Percentiles rank a stretch among this genome's conserved stretches.
phyloP scores from a whole-genome alignment of 1,140 invertebrate species.

The Heliconius hewitsoni region DNA sequence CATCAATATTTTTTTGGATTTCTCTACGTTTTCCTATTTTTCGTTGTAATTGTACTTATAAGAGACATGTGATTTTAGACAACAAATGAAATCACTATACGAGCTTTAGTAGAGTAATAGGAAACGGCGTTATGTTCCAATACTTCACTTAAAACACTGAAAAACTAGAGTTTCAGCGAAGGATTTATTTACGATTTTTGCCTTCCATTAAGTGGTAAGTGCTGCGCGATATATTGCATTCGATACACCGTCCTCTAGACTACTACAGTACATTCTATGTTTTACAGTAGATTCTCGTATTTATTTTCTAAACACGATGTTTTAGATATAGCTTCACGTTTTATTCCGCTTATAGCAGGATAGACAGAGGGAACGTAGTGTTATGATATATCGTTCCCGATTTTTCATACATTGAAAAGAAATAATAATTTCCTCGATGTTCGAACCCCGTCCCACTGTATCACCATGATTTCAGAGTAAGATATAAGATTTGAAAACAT shows the following conservation, averaged over 20 bases:
- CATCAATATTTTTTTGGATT: no score
- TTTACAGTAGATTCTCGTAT: no score
- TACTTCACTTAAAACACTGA: slow-evolving; percentile 17
- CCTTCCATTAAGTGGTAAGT: slow-evolving; percentile 47
- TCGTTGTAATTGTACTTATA: no score
- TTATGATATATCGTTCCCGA: neutral
- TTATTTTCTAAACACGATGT: neutral
- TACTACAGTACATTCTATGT: neutral
- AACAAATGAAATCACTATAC: neutral
- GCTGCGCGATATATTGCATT: slow-evolving; percentile 50
- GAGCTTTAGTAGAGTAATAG: neutral
- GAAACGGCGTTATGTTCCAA: neutral
- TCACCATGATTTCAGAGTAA: no score
- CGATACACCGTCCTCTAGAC: slow-evolving; percentile 26
- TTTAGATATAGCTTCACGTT: neutral
- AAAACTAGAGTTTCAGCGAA: neutral
- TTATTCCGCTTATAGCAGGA: neutral
- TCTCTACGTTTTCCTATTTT: no score
- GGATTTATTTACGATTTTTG: slow-evolving; percentile 40
- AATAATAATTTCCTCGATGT: no score
- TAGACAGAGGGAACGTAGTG: neutral
- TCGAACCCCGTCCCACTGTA: no score
- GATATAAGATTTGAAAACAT: no score
- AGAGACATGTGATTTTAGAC: neutral
- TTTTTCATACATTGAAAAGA: no score